Evolutionary conservation across 2,888 invertebrate genomes (phyloP), one percentile per base, ranked within the genome.

Genomic region (Amblyjoppa fuscipennis): DNA sequence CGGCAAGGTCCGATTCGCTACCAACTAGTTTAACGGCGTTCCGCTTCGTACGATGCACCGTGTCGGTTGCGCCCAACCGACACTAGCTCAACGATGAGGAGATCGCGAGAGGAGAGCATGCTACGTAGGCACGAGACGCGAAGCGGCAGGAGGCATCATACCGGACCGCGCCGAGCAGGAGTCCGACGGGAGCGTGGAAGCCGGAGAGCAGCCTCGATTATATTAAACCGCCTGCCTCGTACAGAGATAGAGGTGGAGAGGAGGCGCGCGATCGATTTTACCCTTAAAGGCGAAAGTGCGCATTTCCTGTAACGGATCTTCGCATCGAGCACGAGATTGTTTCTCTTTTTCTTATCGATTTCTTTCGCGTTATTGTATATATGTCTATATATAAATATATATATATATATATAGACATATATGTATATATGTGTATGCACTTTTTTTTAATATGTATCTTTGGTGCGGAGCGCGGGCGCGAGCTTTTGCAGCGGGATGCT

Each of bases 1-100:
- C 85, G 80, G 83, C 85, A 80, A 85, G 85, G 76, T 85, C 76
- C 85, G 85, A 85, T 85, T 83, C 80, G 83, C 85, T 80, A 80
- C 68, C 73, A 85, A 85, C 85, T 85, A 83, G 85, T 85, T 85
- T 83, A 85, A 85, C 85, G 85, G 85, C 85, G 85, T 85, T 85
- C 85, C 85, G 85, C 79, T 80, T 85, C 83, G 85, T 85, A 85
- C 85, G 85, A 85, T 85, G 85, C 85, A 85, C 85, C 76, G 83
- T 77, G 45, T 53, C 73, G 76, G 68, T 82, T 82, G 49, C 45
- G 38, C 34, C 53, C 41, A 38, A 68, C 28, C 31, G 28, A 41
- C 34, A 64, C 64, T 16, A 64, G 64, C 64, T n/a, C 31, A 59
- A 28, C 64, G 59, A 34, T 6, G 34, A 31, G 31, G 31, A n/a